phyloP scores from a whole-genome alignment of 2,113 vertebrate species.

The Tautogolabrus adspersus region DNA sequence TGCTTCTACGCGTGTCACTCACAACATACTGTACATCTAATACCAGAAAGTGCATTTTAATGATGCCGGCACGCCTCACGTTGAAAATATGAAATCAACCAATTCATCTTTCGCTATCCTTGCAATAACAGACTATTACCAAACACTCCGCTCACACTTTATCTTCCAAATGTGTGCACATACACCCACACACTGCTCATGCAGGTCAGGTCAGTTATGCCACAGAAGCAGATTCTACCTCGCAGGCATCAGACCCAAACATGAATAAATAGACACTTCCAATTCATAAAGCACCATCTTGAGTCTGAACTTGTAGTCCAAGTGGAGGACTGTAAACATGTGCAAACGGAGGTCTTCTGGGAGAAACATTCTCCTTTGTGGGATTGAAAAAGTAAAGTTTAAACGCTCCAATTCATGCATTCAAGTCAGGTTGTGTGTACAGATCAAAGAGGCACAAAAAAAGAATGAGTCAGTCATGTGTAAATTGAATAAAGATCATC shows the following conservation, averaged over 20 bases:
- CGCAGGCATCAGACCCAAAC: constrained; percentile 26
- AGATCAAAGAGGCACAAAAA: constrained; percentile 34
- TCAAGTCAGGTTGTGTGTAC: constrained; percentile 1
- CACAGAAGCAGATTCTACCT: constrained; percentile 29
- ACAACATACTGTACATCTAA: not conserved
- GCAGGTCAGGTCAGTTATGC: constrained; percentile 17
- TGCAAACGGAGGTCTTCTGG: not conserved
- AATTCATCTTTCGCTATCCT: not conserved
- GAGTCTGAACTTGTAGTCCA: not conserved
- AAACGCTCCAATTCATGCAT: constrained; percentile 5
- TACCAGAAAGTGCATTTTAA: constrained; percentile 8
- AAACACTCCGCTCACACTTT: constrained; percentile 25
- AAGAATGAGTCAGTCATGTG: constrained; percentile 16
- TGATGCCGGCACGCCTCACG: not conserved
- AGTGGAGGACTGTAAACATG: not conserved
- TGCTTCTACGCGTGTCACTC: not conserved
- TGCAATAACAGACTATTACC: constrained; percentile 16
- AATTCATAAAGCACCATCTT: constrained; percentile 28
- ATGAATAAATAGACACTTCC: constrained; percentile 25
- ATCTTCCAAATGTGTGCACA: constrained; percentile 23
- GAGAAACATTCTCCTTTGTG: not conserved
- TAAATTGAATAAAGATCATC: constrained; percentile 54
- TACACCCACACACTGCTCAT: constrained; percentile 32
- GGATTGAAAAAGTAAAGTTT: constrained; percentile 2
- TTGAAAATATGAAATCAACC: constrained; percentile 12